Evolutionary conservation across 2,888 invertebrate genomes (phyloP).

Genomic region (Globia sparganii): DNA sequence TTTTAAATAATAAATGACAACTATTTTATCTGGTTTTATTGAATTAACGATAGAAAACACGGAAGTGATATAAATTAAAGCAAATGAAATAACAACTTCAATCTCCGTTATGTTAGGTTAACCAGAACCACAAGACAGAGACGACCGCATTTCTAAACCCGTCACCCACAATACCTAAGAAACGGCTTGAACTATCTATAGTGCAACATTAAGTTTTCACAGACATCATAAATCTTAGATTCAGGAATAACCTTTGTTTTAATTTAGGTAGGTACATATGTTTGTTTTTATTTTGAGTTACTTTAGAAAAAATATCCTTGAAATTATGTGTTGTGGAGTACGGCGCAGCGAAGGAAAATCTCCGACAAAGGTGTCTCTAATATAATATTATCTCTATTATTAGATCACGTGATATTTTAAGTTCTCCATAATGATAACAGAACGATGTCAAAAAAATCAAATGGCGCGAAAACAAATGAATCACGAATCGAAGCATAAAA

Average conservation of each 20-base stretch:
- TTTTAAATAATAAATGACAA: too few relatives aligned
- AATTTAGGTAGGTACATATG: too few relatives aligned
- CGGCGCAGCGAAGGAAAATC: not conserved
- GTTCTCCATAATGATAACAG: too few relatives aligned
- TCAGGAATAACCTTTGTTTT: not conserved
- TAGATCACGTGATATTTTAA: too few relatives aligned
- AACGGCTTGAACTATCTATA: not conserved
- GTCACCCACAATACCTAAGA: not conserved
- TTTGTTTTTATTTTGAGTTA: too few relatives aligned
- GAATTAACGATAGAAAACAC: too few relatives aligned
- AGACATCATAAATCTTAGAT: not conserved
- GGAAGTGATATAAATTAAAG: too few relatives aligned
- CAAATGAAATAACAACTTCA: too few relatives aligned
- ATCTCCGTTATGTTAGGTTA: not conserved
- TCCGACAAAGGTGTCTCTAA: not conserved
- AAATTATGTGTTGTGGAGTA: not conserved
- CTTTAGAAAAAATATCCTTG: not conserved
- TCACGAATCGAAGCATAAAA: not conserved
- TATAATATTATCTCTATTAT: not conserved
- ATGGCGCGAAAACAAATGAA: not conserved
- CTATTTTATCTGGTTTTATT: too few relatives aligned
- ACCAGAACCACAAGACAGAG: not conserved
- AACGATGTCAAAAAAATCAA: not conserved
- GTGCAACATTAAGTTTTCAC: too few relatives aligned
- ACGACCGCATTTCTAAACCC: too few relatives aligned